Percentiles rank a stretch among this genome's conserved stretches.
Evolutionary conservation across 2,888 invertebrate genomes (phyloP).

Genomic region (Heterodera filipjevi): DNA sequence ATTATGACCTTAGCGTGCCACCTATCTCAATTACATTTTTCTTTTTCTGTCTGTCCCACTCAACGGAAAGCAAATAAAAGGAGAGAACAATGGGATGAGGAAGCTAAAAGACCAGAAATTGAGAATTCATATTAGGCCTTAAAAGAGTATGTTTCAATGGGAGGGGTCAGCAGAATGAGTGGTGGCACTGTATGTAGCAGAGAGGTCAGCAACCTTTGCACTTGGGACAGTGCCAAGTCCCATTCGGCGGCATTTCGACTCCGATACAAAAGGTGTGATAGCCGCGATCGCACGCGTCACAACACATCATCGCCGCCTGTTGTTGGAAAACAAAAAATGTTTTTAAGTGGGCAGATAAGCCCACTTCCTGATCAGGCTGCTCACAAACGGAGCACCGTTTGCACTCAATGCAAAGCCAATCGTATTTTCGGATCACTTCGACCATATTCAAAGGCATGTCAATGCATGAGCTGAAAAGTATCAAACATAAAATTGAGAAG

Average conservation of each 20-base stretch:
- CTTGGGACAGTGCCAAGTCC: slow-evolving; percentile 81
- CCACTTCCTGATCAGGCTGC: slow-evolving; percentile 77
- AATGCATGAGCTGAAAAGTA: slow-evolving; percentile 71
- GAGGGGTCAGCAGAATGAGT: background rate
- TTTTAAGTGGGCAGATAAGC: too few relatives aligned
- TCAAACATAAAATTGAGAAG: background rate
- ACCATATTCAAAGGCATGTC: slow-evolving; percentile 83
- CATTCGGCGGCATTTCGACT: slow-evolving; percentile 78
- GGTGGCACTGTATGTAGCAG: background rate
- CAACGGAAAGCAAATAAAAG: background rate
- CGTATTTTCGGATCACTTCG: slow-evolving; percentile 78
- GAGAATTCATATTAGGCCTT: background rate
- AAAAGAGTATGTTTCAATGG: background rate
- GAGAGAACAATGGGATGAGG: too few relatives aligned
- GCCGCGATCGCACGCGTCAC: slow-evolving; percentile 90
- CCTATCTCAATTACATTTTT: too few relatives aligned
- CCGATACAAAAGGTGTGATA: slow-evolving; percentile 91
- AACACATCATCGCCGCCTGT: slow-evolving; percentile 85
- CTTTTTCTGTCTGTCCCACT: too few relatives aligned
- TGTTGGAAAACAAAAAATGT: background rate
- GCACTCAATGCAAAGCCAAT: slow-evolving; percentile 92
- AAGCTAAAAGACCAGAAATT: too few relatives aligned
- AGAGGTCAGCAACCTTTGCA: slow-evolving; percentile 38
- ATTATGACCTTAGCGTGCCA: too few relatives aligned
- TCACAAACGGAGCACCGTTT: slow-evolving; percentile 85